Conservation (phyloP, 2,888 invertebrate species). For the Anthophora plumipes region DNA sequence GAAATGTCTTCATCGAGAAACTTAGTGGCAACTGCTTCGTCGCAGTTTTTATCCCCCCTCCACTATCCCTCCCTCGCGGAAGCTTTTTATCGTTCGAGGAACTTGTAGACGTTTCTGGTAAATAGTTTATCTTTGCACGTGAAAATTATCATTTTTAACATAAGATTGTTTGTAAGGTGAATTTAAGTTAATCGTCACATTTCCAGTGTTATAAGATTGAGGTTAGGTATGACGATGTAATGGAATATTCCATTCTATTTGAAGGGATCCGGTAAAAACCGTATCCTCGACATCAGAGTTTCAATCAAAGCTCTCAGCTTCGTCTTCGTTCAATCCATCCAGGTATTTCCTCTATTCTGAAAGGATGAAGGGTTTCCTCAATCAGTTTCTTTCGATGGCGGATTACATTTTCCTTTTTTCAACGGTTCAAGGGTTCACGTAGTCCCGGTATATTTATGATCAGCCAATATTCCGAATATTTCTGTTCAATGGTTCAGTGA, state of each 20-base stretch:
- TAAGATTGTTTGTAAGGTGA: no score
- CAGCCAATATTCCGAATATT: neutral
- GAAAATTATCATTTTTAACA: neutral
- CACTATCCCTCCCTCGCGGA: neutral
- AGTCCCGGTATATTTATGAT: neutral
- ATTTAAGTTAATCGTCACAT: neutral
- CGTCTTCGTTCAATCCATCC: slow-evolving; percentile 3
- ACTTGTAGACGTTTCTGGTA: neutral
- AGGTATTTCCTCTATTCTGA: neutral
- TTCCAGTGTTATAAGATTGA: neutral
- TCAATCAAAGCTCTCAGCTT: neutral
- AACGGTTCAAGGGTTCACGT: neutral
- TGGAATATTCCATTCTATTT: neutral
- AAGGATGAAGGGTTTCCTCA: slow-evolving; percentile 11
- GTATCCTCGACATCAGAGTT: neutral
- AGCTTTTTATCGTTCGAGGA: slow-evolving; percentile 11
- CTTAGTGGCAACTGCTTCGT: slow-evolving; percentile 11
- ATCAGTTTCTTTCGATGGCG: neutral
- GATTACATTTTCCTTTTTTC: neutral
- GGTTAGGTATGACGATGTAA: neutral
- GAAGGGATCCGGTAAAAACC: neutral
- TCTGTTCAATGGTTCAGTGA: neutral
- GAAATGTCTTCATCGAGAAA: slow-evolving; percentile 49
- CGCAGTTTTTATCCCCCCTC: neutral
- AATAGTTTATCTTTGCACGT: neutral